Evolutionary conservation across 2,888 invertebrate species (phyloP).

Genomic region (Spicauda simplicius): DNA sequence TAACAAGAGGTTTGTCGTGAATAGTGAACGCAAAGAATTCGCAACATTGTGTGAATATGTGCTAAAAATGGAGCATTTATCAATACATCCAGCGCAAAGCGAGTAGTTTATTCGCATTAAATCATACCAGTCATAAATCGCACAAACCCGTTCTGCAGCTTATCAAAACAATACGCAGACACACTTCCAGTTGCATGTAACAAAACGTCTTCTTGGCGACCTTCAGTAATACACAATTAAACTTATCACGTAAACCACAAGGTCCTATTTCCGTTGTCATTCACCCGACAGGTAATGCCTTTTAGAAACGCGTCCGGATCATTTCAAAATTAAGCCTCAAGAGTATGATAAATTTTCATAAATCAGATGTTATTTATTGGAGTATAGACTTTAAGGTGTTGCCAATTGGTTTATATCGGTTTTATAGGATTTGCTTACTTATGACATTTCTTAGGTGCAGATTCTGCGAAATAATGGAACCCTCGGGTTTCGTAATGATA

Average conservation of each 20-base stretch:
- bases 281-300: slow-evolving; percentile 52
- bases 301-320: slow-evolving; percentile 58
- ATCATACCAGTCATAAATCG: slow-evolving; percentile 83
- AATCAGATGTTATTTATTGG: slow-evolving; percentile 82
- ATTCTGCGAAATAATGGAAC: slow-evolving; percentile 66
- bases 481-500: slow-evolving; percentile 50
- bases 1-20: too few species aligned
- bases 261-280: slow-evolving; percentile 62
- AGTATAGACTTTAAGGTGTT: slow-evolving; percentile 82
- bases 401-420: slow-evolving; percentile 76
- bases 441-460: slow-evolving; percentile 60
- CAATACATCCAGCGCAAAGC: slow-evolving; percentile 74
- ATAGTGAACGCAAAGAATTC: too few species aligned
- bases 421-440: slow-evolving; percentile 63
- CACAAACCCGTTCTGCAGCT: slow-evolving; percentile 82
- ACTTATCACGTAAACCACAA: slow-evolving; percentile 59
- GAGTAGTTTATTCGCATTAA: slow-evolving; percentile 84
- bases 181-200: slow-evolving; percentile 71
- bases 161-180: slow-evolving; percentile 86
- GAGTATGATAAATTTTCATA: slow-evolving; percentile 84
- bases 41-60: slow-evolving; percentile 29
- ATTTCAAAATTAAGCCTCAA: slow-evolving; percentile 84
- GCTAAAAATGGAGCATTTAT: slow-evolving; percentile 77
- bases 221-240: slow-evolving; percentile 51
- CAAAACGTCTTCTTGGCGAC: slow-evolving; percentile 67